Evolutionary conservation across 2,888 invertebrate species (phyloP), one percentile per base, ranked within the genome.

Genomic region (Anthrax anthrax): DNA sequence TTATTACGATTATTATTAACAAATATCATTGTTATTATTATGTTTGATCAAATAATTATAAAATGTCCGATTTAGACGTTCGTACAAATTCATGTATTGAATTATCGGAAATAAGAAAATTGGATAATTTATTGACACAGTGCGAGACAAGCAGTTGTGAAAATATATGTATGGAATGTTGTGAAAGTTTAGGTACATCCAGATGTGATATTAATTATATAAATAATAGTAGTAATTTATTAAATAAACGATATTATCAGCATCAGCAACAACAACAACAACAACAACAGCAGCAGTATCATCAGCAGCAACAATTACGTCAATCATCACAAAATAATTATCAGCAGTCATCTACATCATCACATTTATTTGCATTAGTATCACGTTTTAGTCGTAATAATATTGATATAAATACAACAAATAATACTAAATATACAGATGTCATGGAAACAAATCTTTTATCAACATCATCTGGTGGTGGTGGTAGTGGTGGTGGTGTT

Each of bases 71-170:
- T 49, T 53, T 53, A 45, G 56, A 55, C 52, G 52, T 57, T 46
- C 54, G 52, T 48, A 56, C 58, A 41, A 59, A 56, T 55, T 59
- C 59, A 39, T 57, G 57, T 50, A 59, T 59, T 53, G 59, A 59
- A 55, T 51, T 59, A 39, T 55, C 57, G 29, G 59, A 59, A 51
- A 58, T 59, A 39, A 55, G 59, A 38, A 59, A 59, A 47, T 51
- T 59, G 43, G 59, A 59, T 52, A 55, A 54, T 48, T 52, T 59
- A 17, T 50, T 59, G 46, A 59, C 57, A 39, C 59, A 59, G 52
- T 59, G 59, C 52, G 59, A 59, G 46, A 54, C 59, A 32, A 58
- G 56, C 36, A 59, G 59, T 48, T 59, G 58, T 51, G 59, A 59
- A 49, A 58, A 59, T 50, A 57, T 58, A 43, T 58, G 56, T 42